Conservation (phyloP, 2,113 vertebrate species). For the Phocoena sinus region DNA sequence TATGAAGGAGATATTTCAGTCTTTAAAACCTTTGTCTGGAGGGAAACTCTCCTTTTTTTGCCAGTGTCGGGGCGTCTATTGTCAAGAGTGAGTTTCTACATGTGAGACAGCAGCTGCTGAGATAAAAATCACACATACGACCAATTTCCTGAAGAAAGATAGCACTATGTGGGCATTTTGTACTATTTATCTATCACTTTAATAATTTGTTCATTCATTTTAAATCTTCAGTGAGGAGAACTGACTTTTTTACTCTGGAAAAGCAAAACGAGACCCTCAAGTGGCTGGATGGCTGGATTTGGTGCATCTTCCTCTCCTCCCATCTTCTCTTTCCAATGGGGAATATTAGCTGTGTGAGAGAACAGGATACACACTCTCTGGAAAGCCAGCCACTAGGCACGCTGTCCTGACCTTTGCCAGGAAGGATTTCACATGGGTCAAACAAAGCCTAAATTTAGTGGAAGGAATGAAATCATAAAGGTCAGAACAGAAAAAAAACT, state of each 20-base stretch:
- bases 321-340: rapidly evolving
- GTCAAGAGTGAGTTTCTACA: background rate
- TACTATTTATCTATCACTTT: too few species aligned
- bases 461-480: background rate
- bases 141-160: background rate
- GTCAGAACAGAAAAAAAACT: background rate
- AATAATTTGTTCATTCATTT: background rate
- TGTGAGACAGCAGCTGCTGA: background rate
- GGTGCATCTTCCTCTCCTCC: rapidly evolving
- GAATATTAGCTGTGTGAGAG: rapidly evolving
- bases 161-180: rapidly evolving
- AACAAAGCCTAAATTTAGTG: background rate
- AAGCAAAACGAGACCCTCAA: background rate
- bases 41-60: rapidly evolving
- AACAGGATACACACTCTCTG: rapidly evolving
- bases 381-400: background rate
- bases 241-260: background rate
- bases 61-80: rapidly evolving
- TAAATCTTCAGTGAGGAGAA: background rate
- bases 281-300: rapidly evolving
- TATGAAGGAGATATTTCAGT: background rate
- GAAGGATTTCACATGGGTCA: background rate
- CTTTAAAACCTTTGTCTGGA: background rate
- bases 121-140: too few species aligned
- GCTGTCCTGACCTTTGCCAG: background rate